Evolutionary conservation across 2,888 invertebrate species (phyloP), one percentile per base, ranked within the genome.

Genomic region (Venustoraphidia nigricollis): DNA sequence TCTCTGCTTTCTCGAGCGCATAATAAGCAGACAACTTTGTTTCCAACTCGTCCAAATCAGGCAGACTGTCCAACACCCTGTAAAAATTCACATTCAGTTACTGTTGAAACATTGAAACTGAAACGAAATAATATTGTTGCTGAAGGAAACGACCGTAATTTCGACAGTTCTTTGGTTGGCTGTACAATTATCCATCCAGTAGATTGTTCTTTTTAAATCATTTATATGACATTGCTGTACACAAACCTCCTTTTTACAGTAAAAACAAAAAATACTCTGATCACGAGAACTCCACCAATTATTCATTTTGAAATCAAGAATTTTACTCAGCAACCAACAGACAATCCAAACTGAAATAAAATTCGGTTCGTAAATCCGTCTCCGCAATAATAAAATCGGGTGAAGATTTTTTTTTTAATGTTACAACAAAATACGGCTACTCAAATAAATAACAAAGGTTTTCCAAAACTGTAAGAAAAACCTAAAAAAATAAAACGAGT

Each of bases 21-120:
- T 85, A 85, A 68, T 84, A 85, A 42, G 84, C 84, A 66, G 73
- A 81, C 58, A 86, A 69, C 62, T 84, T 85, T 1, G 81, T 81
- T 66, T 85, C 81, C 59, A 86, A 66, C 62, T 85, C 83, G 59
- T 83, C 81, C 51, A 85, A 69, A 58, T 84, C 84, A 44, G 83
- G 81, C 64, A 85, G 71, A 57, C 76, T 79, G 55, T 79, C 79
- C 58, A 80, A 66, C 58, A 78, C 71, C 59, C 79, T 77, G 59
- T 49, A 62, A 54, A 49, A 46, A 41, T 42, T 17, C n/a, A 11
- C 27, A 42, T 14, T 42, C 13, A 14, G 3, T 39, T 39, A 39
- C 10, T 14, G 9, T 14, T 9, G n/a, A 39, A 9, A 14, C 11
- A 39, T 10, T 14, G 2, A 34, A 34, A 10, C 34, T 36, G 14